phyloP scores from a whole-genome alignment of 2,888 invertebrate genomes.

The Siphlonurus alternatus region DNA sequence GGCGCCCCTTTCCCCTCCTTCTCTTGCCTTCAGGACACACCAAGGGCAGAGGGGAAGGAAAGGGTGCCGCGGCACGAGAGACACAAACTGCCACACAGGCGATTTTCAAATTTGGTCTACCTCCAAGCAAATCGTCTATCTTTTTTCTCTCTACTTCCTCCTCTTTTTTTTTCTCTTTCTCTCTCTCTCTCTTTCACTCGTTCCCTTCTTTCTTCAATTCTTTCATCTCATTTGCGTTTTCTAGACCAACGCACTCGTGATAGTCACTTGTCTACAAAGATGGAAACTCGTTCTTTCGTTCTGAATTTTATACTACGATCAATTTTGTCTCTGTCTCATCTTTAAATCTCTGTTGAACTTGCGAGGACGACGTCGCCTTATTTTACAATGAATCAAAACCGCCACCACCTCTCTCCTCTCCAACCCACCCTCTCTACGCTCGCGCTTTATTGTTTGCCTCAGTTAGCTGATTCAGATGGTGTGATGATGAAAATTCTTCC shows the following conservation, averaged over 20 bases:
- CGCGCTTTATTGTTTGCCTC: background rate
- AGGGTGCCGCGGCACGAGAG: background rate
- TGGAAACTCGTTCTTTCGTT: background rate
- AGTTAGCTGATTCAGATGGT: conserved; percentile 2
- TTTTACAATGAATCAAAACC: background rate
- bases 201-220: background rate
- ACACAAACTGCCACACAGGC: background rate
- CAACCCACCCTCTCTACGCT: background rate
- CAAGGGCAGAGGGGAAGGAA: background rate
- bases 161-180: background rate
- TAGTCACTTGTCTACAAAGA: background rate
- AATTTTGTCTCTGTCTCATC: background rate
- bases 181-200: background rate
- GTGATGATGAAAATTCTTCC: conserved; percentile 1
- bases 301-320: background rate
- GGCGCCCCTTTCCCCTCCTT: background rate
- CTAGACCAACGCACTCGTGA: background rate
- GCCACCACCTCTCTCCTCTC: background rate
- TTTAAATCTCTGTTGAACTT: background rate
- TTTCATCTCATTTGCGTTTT: background rate
- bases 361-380: background rate
- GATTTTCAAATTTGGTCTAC: background rate
- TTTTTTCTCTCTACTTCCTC: background rate
- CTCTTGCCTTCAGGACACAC: background rate
- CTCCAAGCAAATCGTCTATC: background rate